phyloP scores from a whole-genome alignment of 2,888 invertebrate genomes.

The Auanema freiburgensis region DNA sequence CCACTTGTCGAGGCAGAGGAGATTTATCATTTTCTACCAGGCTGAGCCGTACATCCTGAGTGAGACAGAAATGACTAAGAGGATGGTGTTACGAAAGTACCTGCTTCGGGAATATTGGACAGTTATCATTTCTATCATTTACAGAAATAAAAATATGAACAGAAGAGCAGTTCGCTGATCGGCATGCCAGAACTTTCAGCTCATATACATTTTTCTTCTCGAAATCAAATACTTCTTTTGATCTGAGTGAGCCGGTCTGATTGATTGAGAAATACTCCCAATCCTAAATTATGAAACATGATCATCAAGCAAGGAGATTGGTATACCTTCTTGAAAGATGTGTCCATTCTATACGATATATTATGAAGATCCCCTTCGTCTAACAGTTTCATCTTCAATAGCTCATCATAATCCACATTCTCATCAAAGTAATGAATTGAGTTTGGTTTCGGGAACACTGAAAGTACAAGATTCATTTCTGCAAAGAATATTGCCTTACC shows the following conservation, averaged over 20 bases:
- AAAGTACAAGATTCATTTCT: not conserved
- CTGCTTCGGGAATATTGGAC: constrained; percentile 48
- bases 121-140: constrained; percentile 51
- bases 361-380: constrained; percentile 26
- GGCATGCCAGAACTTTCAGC: constrained; percentile 37
- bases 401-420: constrained; percentile 38
- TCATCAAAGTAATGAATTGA: constrained; percentile 48
- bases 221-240: constrained; percentile 42
- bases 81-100: constrained; percentile 6
- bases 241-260: constrained; percentile 25
- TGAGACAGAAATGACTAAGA: not conserved
- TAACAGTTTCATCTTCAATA: constrained; percentile 35
- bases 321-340: constrained; percentile 36
- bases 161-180: constrained; percentile 34
- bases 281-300: constrained; percentile 18
- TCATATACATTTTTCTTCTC: constrained; percentile 51
- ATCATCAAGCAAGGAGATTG: not conserved
- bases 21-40: constrained; percentile 37
- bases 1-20: constrained; percentile 27
- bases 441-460: constrained; percentile 38
- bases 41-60: constrained; percentile 29
- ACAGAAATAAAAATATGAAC: constrained; percentile 44
- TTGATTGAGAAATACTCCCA: constrained; percentile 36
- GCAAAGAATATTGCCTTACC: constrained; percentile 15
- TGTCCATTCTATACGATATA: constrained; percentile 32